Evolutionary conservation across 2,797 vertebrate genomes (phyloP).

Genomic region (Sebastes steindachneri): DNA sequence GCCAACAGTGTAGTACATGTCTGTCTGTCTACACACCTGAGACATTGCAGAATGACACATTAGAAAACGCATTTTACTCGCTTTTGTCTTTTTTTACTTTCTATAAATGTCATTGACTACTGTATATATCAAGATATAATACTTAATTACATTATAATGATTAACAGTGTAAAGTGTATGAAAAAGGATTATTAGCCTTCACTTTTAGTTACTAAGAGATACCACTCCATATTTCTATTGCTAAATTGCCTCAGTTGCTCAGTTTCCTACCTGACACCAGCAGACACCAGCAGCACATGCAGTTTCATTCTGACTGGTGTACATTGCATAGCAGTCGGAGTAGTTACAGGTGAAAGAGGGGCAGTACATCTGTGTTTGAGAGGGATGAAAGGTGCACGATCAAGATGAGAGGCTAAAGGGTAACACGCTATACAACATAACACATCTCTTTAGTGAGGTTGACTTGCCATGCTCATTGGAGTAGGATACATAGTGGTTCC

Average conservation of each 20-base stretch:
- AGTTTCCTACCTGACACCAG: slow-evolving; percentile 77
- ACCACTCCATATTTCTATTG: neutral
- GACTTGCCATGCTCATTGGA: slow-evolving; percentile 50
- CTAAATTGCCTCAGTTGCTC: neutral
- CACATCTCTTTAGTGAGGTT: neutral
- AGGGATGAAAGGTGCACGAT: neutral
- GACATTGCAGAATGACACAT: slow-evolving; percentile 34
- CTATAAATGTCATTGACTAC: neutral
- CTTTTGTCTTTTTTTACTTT: neutral
- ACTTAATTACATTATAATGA: neutral
- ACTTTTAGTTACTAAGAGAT: neutral
- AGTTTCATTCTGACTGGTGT: slow-evolving; percentile 56
- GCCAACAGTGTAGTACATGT: slow-evolving; percentile 62
- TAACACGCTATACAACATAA: neutral
- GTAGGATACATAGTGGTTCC: neutral
- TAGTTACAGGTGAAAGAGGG: slow-evolving; percentile 76
- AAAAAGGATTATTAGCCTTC: neutral
- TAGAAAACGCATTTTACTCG: neutral
- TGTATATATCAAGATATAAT: neutral
- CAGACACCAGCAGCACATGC: slow-evolving; percentile 21
- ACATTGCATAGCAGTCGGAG: slow-evolving; percentile 74
- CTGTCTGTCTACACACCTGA: slow-evolving; percentile 75
- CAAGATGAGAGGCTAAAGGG: neutral
- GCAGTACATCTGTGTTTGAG: slow-evolving; percentile 71
- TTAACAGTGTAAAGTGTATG: neutral